phyloP scores from a whole-genome alignment of 2,888 invertebrate genomes.

The Yponomeuta cagnagella region DNA sequence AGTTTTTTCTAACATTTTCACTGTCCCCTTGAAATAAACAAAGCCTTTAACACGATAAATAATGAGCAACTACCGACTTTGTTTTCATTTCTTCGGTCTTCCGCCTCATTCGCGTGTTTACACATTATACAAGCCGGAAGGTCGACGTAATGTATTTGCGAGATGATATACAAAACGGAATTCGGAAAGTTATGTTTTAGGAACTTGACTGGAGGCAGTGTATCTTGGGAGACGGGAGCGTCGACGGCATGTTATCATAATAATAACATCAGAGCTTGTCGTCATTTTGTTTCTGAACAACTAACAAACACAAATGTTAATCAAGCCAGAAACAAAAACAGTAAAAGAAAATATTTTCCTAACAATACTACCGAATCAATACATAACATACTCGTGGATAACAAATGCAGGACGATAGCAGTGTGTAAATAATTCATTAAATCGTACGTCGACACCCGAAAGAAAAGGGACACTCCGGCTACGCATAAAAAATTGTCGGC shows the following conservation, averaged over 20 bases:
- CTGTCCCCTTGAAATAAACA: constrained; percentile 21
- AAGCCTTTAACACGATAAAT: constrained; percentile 25
- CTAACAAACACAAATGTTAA: constrained; percentile 25
- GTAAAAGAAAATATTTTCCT: neutral
- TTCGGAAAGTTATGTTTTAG: constrained; percentile 54
- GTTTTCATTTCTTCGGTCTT: constrained; percentile 53
- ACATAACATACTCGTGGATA: neutral
- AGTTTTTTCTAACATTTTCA: neutral
- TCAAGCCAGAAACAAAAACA: constrained; percentile 2
- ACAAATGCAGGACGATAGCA: constrained; percentile 24
- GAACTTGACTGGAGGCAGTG: constrained; percentile 32
- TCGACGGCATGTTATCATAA: neutral
- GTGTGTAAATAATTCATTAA: constrained; percentile 58
- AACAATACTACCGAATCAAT: neutral
- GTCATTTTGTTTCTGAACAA: constrained; percentile 20
- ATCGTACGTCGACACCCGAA: constrained; percentile 39
- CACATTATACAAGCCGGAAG: constrained; percentile 54
- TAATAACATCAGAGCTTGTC: neutral
- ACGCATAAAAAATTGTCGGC: constrained; percentile 37
- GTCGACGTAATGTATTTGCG: constrained; percentile 53
- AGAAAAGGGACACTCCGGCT: constrained; percentile 35
- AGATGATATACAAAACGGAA: constrained; percentile 58
- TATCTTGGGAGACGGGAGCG: constrained; percentile 20
- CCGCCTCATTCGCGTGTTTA: constrained; percentile 50
- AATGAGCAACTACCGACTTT: constrained; percentile 28